These are phyloP conservation scores for Ctena decussata DNA, from an alignment of 2,888 invertebrate genomes.

Conservation along the genomic window DNA sequence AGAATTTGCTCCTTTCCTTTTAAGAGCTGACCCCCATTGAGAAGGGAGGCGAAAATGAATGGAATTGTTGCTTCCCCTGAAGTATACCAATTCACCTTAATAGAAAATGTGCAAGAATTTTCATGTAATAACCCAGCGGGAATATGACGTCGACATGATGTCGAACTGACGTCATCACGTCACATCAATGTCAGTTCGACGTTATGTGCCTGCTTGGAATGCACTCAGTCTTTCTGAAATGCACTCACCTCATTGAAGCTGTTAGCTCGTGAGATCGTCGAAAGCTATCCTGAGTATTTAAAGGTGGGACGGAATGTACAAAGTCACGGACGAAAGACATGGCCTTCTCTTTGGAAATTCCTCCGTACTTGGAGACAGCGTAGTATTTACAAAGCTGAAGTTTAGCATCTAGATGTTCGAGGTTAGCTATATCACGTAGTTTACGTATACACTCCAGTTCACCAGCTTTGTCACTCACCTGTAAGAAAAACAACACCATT, in stretches of 20 bases:
- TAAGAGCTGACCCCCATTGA: no score
- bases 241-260: conserved; percentile 82
- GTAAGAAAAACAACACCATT: background rate
- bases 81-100: no score
- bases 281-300: conserved; percentile 79
- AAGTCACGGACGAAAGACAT: conserved; percentile 77
- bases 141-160: no score
- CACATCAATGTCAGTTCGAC: no score
- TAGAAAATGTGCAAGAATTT: no score
- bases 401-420: conserved; percentile 76
- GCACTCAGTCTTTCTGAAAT: background rate
- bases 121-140: no score
- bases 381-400: conserved; percentile 81
- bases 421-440: conserved; percentile 79
- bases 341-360: conserved; percentile 76
- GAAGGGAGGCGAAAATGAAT: no score
- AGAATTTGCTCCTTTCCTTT: no score
- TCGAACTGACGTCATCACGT: no score
- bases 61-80: no score
- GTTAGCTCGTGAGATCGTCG: conserved; percentile 78
- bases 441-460: conserved; percentile 81
- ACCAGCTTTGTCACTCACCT: conserved; percentile 73
- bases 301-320: conserved; percentile 79
- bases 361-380: conserved; percentile 79
- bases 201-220: no score